Conservation (phyloP, 1,140 invertebrate species). For the Panulirus ornatus region DNA sequence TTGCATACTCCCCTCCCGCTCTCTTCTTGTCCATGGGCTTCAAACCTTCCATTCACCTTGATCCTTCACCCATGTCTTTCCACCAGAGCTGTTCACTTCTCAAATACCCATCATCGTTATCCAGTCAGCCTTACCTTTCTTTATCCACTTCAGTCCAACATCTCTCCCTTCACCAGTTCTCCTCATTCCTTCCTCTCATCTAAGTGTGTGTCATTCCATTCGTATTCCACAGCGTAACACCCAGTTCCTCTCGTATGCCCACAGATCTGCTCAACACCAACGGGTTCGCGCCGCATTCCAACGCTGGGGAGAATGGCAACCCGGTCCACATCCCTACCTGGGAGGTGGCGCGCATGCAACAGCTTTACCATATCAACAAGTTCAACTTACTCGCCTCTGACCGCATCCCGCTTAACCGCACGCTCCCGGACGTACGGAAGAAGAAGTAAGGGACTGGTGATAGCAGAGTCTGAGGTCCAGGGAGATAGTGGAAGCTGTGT, state of each 20-base stretch:
- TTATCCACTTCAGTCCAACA: not conserved
- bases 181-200: too few species aligned
- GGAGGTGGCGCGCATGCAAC: constrained; percentile 87
- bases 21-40: not conserved
- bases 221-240: too few species aligned
- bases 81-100: too few species aligned
- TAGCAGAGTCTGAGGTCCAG: not conserved
- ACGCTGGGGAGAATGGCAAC: constrained; percentile 88
- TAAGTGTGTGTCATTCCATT: too few species aligned
- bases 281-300: constrained; percentile 86
- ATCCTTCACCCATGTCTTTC: not conserved
- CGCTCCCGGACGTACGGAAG: constrained; percentile 92
- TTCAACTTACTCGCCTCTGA: constrained; percentile 96
- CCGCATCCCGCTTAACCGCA: constrained; percentile 92
- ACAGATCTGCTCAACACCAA: constrained; percentile 90
- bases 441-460: constrained; percentile 81
- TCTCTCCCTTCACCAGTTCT: not conserved
- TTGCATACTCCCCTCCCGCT: not conserved
- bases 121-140: too few species aligned
- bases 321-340: constrained; percentile 88
- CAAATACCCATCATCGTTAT: too few species aligned
- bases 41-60: not conserved
- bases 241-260: too few species aligned
- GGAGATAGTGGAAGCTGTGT: not conserved
- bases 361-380: constrained; percentile 90